Percentiles rank a stretch among this genome's conserved stretches.
Conservation (phyloP, 2,888 invertebrate genomes). For the Cryptocheilus praepositus region DNA sequence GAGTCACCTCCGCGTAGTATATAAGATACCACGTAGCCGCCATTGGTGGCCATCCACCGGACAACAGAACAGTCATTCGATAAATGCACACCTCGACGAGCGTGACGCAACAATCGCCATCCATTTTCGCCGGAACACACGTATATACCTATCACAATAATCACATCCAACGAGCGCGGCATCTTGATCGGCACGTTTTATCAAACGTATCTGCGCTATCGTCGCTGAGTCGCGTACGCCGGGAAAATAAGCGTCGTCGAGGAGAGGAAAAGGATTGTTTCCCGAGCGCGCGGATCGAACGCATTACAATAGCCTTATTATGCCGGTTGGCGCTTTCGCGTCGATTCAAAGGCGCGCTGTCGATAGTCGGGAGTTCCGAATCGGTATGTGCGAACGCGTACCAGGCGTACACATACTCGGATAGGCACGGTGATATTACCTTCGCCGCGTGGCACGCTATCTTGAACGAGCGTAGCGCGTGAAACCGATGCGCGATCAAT, state of each 20-base stretch:
- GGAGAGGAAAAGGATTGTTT: conserved; percentile 40
- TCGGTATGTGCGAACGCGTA: conserved; percentile 22
- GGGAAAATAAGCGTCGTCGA: too few species aligned
- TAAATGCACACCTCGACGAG: too few species aligned
- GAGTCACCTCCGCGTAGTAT: conserved; percentile 34
- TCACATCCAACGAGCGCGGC: too few species aligned
- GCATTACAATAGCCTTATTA: conserved; percentile 44
- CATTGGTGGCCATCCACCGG: conserved; percentile 10
- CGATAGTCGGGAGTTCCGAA: conserved; percentile 42
- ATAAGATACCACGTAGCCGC: conserved; percentile 10
- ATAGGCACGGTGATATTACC: conserved; percentile 46
- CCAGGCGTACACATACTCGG: conserved; percentile 20
- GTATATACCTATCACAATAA: background rate
- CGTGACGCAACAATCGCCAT: conserved; percentile 3
- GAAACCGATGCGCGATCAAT: conserved; percentile 59
- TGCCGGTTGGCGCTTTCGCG: conserved; percentile 26
- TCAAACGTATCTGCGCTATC: too few species aligned
- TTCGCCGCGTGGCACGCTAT: conserved; percentile 31
- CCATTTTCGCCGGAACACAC: background rate
- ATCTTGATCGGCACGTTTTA: too few species aligned
- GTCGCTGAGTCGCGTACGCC: too few species aligned
- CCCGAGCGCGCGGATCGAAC: conserved; percentile 27
- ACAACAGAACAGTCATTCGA: too few species aligned
- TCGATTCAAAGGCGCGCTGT: conserved; percentile 47
- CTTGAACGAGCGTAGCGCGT: conserved; percentile 23